Evolutionary conservation across 2,888 invertebrate genomes (phyloP), one percentile per base, ranked within the genome.

Genomic region (Drosophila anomelani): DNA sequence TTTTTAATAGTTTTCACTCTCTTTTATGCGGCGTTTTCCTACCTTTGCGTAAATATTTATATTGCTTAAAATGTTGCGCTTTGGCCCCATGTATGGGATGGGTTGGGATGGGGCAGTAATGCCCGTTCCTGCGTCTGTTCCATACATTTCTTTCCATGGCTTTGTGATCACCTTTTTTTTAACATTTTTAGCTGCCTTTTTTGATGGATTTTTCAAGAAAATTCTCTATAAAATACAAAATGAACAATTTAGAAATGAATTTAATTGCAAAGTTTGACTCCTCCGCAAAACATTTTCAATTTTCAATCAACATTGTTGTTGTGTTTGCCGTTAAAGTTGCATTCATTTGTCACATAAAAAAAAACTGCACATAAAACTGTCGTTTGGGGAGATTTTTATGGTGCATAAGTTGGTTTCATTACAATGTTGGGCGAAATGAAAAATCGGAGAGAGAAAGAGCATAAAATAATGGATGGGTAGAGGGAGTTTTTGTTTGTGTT

Each of bases 61-160:
- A 47, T 68, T 47, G 68, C 69, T 68, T 68, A 68, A 68, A 68
- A 68, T 68, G 69, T 57, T 68, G 67, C 57, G 47, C 69, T 68
- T 68, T 57, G 15, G 43, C n/a, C 29, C n/a, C 12, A n/a, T 29
- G 47, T 51, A 20, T 32, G 32, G 29, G 29, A 29, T 29, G 29
- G 29, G 29, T 7, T 7, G 29, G 5, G 29, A 1, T 23, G 3
- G 15, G 43, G 46, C 36, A 51, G 43, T 66, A 63, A 66, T 66
- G 64, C 26, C 34, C 20, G 64, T 64, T 66, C 64, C 51, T 20
- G 51, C 26, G 43, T n/a, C 64, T 36, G 26, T 12, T 61, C 62
- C 62, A 49, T n/a, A 43, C 41, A 32, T 43, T 39, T 63, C 17
- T 13, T 34, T 61, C 34, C 32, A 57, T 23, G 56, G 10, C 4